Percentiles rank a stretch among this genome's conserved stretches.
Conservation (phyloP, 2,797 vertebrate genomes). For the Lagocephalus sceleratus region DNA sequence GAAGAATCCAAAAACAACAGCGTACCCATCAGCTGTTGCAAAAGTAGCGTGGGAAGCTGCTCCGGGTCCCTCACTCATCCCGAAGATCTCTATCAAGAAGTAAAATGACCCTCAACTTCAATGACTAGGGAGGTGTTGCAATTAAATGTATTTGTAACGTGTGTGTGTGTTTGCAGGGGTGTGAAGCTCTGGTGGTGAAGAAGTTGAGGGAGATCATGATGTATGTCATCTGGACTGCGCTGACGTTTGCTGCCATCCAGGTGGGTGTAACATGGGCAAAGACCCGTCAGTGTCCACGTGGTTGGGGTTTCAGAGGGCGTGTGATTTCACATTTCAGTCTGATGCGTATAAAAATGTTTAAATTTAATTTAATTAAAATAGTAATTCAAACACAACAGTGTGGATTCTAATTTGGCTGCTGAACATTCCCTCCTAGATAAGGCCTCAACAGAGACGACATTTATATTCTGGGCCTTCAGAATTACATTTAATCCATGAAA, state of each 20-base stretch:
- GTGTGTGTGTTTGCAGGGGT: constrained; percentile 75
- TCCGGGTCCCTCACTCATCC: constrained; percentile 85
- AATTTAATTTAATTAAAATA: too few relatives aligned
- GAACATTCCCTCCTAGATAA: too few relatives aligned
- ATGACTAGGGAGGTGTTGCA: constrained; percentile 9
- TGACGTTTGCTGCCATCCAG: constrained; percentile 94
- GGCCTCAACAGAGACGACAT: too few relatives aligned
- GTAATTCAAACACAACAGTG: too few relatives aligned
- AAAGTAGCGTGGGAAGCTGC: constrained; percentile 77
- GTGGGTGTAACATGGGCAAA: constrained; percentile 63
- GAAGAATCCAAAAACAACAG: constrained; percentile 91
- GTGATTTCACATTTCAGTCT: background rate
- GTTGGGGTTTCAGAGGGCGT: background rate
- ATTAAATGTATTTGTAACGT: constrained; percentile 69
- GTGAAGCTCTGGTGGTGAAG: constrained; percentile 91
- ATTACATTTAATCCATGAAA: too few relatives aligned
- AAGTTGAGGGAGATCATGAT: constrained; percentile 97
- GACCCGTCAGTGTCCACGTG: background rate
- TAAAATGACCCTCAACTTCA: constrained; percentile 38
- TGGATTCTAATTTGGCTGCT: too few relatives aligned
- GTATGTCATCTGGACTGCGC: constrained; percentile 93
- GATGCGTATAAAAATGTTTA: too few relatives aligned
- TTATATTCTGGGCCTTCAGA: too few relatives aligned
- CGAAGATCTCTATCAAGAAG: constrained; percentile 89
- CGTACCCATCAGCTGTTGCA: constrained; percentile 92